These are phyloP conservation scores for Philypnodon macrostomus DNA, from an alignment of 2,797 vertebrate species.

Conservation along the genomic window DNA sequence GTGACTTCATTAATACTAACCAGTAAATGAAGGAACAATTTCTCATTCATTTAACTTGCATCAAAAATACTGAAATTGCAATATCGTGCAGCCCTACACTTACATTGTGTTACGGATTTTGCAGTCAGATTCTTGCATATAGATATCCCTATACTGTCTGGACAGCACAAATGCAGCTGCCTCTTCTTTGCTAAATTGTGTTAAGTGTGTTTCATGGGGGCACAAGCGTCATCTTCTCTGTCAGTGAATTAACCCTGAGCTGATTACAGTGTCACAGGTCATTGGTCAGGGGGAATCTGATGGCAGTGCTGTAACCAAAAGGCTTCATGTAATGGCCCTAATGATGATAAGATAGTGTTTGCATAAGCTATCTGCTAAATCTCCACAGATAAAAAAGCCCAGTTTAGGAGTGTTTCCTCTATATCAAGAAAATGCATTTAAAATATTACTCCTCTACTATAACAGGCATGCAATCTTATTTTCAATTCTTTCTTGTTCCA, in stretches of 20 bases:
- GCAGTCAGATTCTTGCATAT: too few species aligned
- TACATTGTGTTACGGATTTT: too few species aligned
- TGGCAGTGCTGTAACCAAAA: constrained; percentile 22
- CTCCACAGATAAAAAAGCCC: constrained; percentile 11
- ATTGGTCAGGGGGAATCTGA: constrained; percentile 41
- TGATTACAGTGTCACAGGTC: constrained; percentile 35
- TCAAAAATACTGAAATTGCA: too few species aligned
- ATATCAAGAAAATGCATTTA: not conserved
- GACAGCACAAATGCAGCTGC: constrained; percentile 2
- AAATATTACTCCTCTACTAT: too few species aligned
- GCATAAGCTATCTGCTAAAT: constrained; percentile 17
- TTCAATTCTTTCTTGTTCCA: not conserved
- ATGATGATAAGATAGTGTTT: constrained; percentile 38
- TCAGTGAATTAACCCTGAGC: constrained; percentile 20
- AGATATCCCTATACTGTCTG: not conserved
- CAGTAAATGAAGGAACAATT: too few species aligned
- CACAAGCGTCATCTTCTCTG: constrained; percentile 26
- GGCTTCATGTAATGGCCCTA: constrained; percentile 18
- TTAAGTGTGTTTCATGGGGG: constrained; percentile 33
- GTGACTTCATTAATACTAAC: too few species aligned
- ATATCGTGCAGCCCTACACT: too few species aligned
- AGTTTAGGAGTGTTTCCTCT: not conserved
- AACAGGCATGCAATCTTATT: too few species aligned
- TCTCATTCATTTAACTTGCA: too few species aligned
- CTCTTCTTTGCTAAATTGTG: constrained; percentile 31